Evolutionary conservation across 2,797 vertebrate species (phyloP).

Genomic region (Coendou prehensilis): DNA sequence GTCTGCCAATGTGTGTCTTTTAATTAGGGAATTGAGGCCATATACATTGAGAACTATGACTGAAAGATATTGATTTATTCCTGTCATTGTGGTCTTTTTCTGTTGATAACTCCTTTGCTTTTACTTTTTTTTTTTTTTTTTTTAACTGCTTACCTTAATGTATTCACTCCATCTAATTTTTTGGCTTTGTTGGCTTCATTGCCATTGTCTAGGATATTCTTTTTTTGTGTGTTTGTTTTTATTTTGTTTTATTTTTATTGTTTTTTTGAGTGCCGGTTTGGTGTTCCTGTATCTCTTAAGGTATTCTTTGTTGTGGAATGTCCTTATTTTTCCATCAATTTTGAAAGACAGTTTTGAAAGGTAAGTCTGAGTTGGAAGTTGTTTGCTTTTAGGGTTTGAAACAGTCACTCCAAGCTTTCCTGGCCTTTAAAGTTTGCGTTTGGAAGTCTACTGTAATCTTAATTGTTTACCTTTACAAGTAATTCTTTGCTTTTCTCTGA

Average conservation of each 20-base stretch:
- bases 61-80: not conserved
- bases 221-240: not conserved
- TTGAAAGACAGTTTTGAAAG: not conserved
- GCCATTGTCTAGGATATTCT: not conserved
- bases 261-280: not conserved
- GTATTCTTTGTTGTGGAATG: not conserved
- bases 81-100: not conserved
- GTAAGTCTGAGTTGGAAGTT: not conserved
- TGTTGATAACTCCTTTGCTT: not conserved
- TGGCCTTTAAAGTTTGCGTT: not conserved
- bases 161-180: not conserved
- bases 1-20: not conserved
- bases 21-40: not conserved
- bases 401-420: not conserved
- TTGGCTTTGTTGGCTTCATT: not conserved
- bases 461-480: not conserved
- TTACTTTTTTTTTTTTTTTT: not conserved
- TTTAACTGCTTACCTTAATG: not conserved
- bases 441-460: not conserved
- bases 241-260: not conserved
- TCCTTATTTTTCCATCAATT: not conserved
- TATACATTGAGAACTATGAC: not conserved
- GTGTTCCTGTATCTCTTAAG: not conserved
- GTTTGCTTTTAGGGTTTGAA: not conserved
- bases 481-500: no score